Evolutionary conservation across 1,140 invertebrate species (phyloP).

Genomic region (Oppia nitens): DNA sequence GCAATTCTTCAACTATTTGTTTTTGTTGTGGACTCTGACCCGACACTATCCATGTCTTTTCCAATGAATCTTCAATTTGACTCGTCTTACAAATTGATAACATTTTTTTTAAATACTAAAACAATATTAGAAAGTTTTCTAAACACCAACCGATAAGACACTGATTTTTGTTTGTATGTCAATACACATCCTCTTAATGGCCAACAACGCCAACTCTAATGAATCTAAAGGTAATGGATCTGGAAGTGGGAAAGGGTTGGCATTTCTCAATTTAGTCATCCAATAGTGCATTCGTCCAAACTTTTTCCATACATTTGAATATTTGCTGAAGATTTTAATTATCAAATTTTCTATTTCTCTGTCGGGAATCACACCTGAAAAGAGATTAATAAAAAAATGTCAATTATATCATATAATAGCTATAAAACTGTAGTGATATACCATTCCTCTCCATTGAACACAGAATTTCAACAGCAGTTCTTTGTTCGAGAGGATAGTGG

Average conservation of each 20-base stretch:
- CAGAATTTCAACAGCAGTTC: conserved; percentile 62
- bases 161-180: conserved; percentile 54
- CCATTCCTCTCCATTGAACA: conserved; percentile 78
- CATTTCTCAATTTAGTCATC: conserved; percentile 89
- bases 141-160: conserved; percentile 13
- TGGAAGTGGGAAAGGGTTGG: conserved; percentile 74
- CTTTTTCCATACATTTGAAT: conserved; percentile 36
- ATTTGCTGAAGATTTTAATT: conserved; percentile 60
- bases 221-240: conserved; percentile 49
- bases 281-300: conserved; percentile 88
- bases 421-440: not conserved
- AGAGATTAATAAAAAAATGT: conserved; percentile 21
- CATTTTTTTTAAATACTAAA: conserved; percentile 4
- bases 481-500: conserved; percentile 85
- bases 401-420: too few relatives aligned
- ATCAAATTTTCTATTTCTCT: conserved; percentile 64
- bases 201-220: conserved; percentile 62
- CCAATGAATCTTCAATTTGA: conserved; percentile 51
- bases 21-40: conserved; percentile 62
- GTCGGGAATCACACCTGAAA: conserved; percentile 69
- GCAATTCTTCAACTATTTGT: conserved; percentile 50
- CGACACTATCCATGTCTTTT: conserved; percentile 86
- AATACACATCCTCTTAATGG: conserved; percentile 69
- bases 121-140: conserved; percentile 8
- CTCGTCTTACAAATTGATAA: conserved; percentile 19